phyloP scores from a whole-genome alignment of 1,140 invertebrate genomes.

The Nephotettix cincticeps region DNA sequence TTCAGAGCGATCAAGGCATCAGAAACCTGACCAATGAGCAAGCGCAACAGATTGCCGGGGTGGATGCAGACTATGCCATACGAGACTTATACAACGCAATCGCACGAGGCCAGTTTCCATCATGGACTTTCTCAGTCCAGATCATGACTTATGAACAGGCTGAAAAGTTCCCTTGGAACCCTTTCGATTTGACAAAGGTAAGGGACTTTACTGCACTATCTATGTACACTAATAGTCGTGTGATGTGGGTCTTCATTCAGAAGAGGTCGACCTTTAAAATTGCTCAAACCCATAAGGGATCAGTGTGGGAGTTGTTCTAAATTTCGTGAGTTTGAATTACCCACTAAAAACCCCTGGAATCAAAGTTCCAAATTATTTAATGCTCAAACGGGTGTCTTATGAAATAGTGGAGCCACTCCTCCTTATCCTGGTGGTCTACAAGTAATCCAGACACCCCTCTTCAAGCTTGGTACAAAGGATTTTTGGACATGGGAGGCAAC shows the following conservation, averaged over 20 bases:
- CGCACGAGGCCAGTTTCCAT: slow-evolving; percentile 71
- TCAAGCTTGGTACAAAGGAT: no score
- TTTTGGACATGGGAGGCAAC: no score
- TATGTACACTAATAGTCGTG: slow-evolving; percentile 43
- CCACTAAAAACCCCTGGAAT: no score
- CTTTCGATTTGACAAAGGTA: slow-evolving; percentile 91
- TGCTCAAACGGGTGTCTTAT: no score
- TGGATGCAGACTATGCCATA: slow-evolving; percentile 85
- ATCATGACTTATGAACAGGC: slow-evolving; percentile 73
- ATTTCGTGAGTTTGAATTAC: no score
- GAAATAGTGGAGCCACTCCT: no score
- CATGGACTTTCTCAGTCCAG: slow-evolving; percentile 77
- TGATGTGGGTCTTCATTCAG: slow-evolving; percentile 8
- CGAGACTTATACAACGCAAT: slow-evolving; percentile 91
- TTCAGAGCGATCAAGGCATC: slow-evolving; percentile 79
- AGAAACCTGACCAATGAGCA: slow-evolving; percentile 74
- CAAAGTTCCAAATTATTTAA: no score
- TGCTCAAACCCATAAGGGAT: no score
- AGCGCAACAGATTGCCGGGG: slow-evolving; percentile 67
- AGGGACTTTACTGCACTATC: neutral
- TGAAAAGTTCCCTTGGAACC: slow-evolving; percentile 75
- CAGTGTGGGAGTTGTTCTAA: no score
- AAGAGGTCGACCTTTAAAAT: no score
- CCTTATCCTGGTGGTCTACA: no score
- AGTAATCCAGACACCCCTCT: no score